Conservation (phyloP, 2,797 vertebrate genomes). For the Gallirallus australis region DNA sequence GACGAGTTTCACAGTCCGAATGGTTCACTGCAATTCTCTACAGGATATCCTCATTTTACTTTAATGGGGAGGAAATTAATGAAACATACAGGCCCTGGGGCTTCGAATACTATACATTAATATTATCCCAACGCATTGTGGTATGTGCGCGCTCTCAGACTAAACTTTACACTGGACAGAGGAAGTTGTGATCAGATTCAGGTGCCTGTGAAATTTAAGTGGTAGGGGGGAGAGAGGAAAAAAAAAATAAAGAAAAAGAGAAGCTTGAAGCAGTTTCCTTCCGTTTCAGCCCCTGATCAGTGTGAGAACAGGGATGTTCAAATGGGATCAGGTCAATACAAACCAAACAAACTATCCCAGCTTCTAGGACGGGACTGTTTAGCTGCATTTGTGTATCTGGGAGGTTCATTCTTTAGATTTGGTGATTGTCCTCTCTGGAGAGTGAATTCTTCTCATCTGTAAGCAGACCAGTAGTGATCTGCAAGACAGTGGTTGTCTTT, state of each 20-base stretch:
- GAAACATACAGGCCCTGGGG: conserved; percentile 80
- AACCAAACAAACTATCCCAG: conserved; percentile 30
- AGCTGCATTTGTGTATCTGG: neutral
- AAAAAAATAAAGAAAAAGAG: conserved; percentile 60
- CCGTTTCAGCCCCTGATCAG: conserved; percentile 57
- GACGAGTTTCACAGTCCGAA: conserved; percentile 74
- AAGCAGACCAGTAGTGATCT: neutral
- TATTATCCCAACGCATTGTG: conserved; percentile 77
- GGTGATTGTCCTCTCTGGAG: neutral
- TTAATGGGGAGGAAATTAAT: conserved; percentile 84
- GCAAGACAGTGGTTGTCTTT: neutral
- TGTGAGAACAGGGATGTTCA: conserved; percentile 67
- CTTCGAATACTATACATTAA: conserved; percentile 80
- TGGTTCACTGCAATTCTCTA: conserved; percentile 80
- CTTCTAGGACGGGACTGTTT: neutral
- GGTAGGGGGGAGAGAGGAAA: neutral
- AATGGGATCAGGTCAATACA: conserved; percentile 48
- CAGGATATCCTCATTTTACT: conserved; percentile 83
- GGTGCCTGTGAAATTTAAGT: conserved; percentile 75
- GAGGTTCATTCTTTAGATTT: neutral
- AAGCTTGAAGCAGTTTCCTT: conserved; percentile 72
- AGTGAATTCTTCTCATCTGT: neutral
- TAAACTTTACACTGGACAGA: conserved; percentile 76
- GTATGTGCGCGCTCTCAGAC: conserved; percentile 73
- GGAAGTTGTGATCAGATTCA: conserved; percentile 80